Percentiles rank a stretch among this genome's conserved stretches.
These are phyloP conservation scores for Pseudochirops corinnae DNA, from an alignment of 2,797 vertebrate species.

Conservation along the genomic window DNA sequence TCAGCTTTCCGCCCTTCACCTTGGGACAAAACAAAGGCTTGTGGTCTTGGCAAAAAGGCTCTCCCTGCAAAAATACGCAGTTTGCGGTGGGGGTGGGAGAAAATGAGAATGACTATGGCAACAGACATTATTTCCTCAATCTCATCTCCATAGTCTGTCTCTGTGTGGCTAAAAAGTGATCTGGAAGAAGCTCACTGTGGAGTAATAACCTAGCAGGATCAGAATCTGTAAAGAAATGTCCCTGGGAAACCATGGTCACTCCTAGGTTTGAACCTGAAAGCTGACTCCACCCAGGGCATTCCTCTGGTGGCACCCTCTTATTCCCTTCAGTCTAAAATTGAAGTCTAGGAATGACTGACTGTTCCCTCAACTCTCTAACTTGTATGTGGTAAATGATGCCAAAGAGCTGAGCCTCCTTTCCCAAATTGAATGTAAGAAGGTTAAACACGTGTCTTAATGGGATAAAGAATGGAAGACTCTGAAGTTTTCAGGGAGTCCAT, in stretches of 20 bases:
- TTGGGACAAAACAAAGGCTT: constrained; percentile 69
- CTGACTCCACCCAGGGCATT: neutral
- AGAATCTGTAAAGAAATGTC: neutral
- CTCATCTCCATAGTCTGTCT: constrained; percentile 7
- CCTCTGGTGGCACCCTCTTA: neutral
- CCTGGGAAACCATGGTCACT: neutral
- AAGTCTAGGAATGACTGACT: neutral
- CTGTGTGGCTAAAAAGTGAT: neutral
- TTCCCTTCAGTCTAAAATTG: neutral
- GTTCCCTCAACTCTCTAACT: neutral
- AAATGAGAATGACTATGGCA: constrained; percentile 6
- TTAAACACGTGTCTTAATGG: neutral
- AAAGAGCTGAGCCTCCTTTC: neutral
- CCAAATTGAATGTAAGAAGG: neutral
- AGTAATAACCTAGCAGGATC: constrained; percentile 1
- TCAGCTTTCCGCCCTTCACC: constrained; percentile 42
- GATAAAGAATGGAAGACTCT: too few species aligned
- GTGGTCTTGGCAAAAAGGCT: constrained; percentile 37
- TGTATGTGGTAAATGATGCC: neutral
- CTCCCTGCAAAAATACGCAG: neutral
- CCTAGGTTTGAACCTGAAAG: neutral
- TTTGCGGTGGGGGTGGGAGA: constrained; percentile 20
- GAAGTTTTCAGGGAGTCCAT: too few species aligned
- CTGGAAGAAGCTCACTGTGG: constrained; percentile 5
- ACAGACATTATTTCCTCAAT: constrained; percentile 23